Percentiles rank a stretch among this genome's conserved stretches.
Evolutionary conservation across 2,797 vertebrate species (phyloP).

Genomic region (Lacerta viridis): DNA sequence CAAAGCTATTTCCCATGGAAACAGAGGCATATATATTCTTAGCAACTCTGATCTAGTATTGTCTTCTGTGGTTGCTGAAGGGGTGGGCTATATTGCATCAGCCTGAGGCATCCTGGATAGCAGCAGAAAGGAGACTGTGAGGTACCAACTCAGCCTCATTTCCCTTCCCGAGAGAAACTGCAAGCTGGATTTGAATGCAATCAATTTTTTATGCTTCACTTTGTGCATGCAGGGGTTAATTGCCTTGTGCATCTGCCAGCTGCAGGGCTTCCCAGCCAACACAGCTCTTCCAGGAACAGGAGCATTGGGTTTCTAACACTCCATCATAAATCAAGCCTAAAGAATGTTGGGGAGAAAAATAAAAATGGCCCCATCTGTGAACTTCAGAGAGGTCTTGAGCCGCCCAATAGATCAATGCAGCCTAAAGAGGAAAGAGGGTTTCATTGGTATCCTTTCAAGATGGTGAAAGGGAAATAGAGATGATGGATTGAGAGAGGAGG

Average conservation of each 20-base stretch:
- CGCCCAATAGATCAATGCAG: conserved; percentile 18
- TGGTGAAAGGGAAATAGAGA: conserved; percentile 26
- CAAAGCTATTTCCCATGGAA: neutral
- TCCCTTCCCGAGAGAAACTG: conserved; percentile 26
- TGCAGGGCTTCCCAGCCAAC: conserved; percentile 61
- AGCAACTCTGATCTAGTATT: too few relatives aligned
- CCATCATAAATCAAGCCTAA: conserved; percentile 68
- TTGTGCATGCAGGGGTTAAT: conserved; percentile 50
- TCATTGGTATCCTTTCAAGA: conserved; percentile 38
- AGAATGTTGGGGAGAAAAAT: conserved; percentile 29
- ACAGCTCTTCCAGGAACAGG: conserved; percentile 64
- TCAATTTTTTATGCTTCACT: conserved; percentile 10
- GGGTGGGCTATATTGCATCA: neutral
- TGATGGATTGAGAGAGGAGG: conserved; percentile 7
- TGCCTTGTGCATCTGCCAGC: conserved; percentile 54
- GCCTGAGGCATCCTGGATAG: neutral
- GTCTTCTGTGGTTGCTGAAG: neutral
- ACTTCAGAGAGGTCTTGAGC: conserved; percentile 26
- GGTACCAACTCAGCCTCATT: accelerated
- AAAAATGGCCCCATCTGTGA: conserved; percentile 27
- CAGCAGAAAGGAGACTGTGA: accelerated
- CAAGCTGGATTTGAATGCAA: conserved; percentile 20
- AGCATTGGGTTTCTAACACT: conserved; percentile 55
- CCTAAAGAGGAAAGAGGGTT: neutral
- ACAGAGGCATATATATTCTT: neutral